Base-by-base conservation (phyloP, 1,140 invertebrate species). In the Caerostris extrusa region DNA sequence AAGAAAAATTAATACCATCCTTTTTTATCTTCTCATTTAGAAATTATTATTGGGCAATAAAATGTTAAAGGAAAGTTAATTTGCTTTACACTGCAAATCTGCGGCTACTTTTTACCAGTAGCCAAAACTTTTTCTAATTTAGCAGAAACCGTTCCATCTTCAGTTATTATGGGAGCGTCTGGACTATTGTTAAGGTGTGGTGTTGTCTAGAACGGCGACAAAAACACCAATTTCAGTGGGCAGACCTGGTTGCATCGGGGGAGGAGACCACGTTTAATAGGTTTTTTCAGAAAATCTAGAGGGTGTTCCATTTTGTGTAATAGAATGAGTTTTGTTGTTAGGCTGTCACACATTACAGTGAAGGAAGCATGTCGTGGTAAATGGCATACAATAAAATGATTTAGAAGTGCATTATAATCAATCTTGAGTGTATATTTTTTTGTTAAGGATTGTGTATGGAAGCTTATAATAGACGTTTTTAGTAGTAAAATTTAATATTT, bases 141-240 rank as follows among this genome's bases (percentile, higher is more conserved):
- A 5, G 5, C 19, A 10, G 53, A 85, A 85, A 85, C 55, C 82
- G 55, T 85, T 85, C 82, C 82, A 85, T 85, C 82, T 57, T 56
- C 71, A 57, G 55, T 5, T 17, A 1, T 50, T 50, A 50, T 12
- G 34, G 71, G 71, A 77, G 71, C 71, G 71, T 77, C 71, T 12
- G 34, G 17, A 19, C 6, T 10, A 57, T 8, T n/a, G 55, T 34
- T n/a, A 85, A 85, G 82, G 82, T 85, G 82, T 34, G 82, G 82
- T 19, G 34, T 12, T 19, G 55, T 10, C 56, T 57, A 57, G 17
- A 58, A 34, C n/a, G n/a, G 82, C 82, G 57, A 85, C 55, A 85
- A 85, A 58, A 85, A 85, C 82, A 58, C n/a, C 55, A 85, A 85
- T 85, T 85, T 85, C 82, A 85, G 82, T 85, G 82, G 82, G 82